phyloP scores from a whole-genome alignment of 2,888 invertebrate genomes.

The Calameuta pallipes region DNA sequence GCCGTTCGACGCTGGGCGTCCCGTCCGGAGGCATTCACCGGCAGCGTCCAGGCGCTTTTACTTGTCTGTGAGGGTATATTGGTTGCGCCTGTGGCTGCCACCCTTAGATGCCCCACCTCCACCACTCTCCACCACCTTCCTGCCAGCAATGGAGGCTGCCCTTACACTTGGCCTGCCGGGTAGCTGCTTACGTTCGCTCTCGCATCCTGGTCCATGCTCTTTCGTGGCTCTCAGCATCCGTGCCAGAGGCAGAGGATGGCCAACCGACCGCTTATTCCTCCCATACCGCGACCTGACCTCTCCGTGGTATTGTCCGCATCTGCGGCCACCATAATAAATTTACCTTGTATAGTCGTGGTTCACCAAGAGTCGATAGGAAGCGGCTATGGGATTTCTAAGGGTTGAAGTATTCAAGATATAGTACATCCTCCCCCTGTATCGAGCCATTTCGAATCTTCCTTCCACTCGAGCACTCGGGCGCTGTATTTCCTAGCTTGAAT shows the following conservation, averaged over 20 bases:
- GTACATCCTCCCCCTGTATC: neutral
- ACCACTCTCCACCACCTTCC: conserved; percentile 41
- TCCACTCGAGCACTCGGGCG: neutral
- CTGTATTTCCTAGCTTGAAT: neutral
- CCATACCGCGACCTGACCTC: conserved; percentile 28
- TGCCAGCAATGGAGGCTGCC: conserved; percentile 23
- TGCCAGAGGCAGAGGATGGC: neutral
- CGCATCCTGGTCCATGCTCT: conserved; percentile 19
- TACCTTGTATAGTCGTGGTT: neutral
- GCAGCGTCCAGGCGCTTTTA: neutral
- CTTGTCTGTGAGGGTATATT: neutral
- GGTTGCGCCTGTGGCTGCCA: neutral
- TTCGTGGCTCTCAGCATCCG: conserved; percentile 33
- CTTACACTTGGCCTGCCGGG: neutral
- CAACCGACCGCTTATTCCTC: neutral
- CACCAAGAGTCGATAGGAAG: neutral
- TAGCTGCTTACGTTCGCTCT: neutral
- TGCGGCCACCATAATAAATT: conserved; percentile 28
- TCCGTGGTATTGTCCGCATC: conserved; percentile 41
- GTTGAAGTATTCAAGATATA: conserved; percentile 7
- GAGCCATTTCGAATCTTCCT: neutral
- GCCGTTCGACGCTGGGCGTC: neutral
- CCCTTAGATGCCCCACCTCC: conserved; percentile 17
- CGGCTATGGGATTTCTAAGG: conserved; percentile 18
- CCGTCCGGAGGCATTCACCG: neutral